Evolutionary conservation across 2,797 vertebrate genomes (phyloP), one percentile per base, ranked within the genome.

Genomic region (Rhinella marina): DNA sequence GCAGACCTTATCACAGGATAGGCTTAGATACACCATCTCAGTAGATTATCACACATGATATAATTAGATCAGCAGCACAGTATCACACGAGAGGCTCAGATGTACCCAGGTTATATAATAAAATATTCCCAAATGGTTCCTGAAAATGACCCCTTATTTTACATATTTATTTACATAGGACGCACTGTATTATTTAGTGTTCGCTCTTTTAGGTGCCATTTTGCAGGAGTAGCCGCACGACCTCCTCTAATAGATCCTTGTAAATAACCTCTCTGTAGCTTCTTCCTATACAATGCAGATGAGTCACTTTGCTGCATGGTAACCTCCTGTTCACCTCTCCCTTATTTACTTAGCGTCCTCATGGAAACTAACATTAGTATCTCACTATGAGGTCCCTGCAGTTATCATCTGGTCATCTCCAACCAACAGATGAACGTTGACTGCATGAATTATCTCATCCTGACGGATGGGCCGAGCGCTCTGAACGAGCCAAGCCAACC

Each of bases 311-410:
- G 21, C 14, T n/a, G 70, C 23, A 57, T 68, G 21, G 61, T 89
- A 84, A 89, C 88, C 88, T 86, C 79, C 41, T 19, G n/a, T 70
- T 89, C 84, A 89, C 84, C 88, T 85, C 66, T 52, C n/a, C 5
- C 66, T 72, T 85, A 85, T 88, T 88, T 85, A 85, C 57, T 85
- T 76, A 64, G 78, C 66, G 21, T 84, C 48, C 54, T 68, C 17
- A 52, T 29, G 80, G 85, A 81, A 57, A 78, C 25, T 32, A 75
- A 76, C 68, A 57, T 75, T 64, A 25, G 77, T 66, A 80, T 56
- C 48, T 89, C 59, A 25, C 83, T 81, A 27, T n/a, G 25, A 52
- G 61, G 52, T 56, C 57, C 29, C 23, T 54, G 14, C 72, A 59
- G 88, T 76, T 79, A 82, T 77, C 84, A 86, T 82, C 88, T 82